Conservation (phyloP, 2,113 vertebrate genomes). For the Epinephelus cyanopodus region DNA sequence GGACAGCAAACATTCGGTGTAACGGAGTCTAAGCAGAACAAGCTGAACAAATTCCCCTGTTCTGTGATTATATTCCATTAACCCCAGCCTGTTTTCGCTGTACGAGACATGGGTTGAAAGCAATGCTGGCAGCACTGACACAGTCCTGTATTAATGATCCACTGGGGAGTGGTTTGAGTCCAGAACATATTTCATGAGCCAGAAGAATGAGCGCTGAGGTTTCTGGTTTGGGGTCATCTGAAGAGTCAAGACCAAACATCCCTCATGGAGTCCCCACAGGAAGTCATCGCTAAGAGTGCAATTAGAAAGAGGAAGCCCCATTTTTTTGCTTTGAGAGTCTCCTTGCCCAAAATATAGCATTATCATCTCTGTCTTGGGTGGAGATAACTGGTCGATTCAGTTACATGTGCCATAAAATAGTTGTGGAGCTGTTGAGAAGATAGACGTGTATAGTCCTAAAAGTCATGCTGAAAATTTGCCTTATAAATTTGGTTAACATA, state of each 20-base stretch:
- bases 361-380: constrained; percentile 12
- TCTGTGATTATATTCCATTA: constrained; percentile 57
- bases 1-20: constrained; percentile 17
- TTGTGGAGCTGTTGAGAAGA: neutral
- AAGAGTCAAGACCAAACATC: constrained; percentile 84
- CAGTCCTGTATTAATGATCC: constrained; percentile 68
- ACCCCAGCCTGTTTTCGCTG: constrained; percentile 36
- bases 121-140: constrained; percentile 65
- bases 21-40: constrained; percentile 30
- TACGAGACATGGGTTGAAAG: constrained; percentile 57
- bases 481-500: neutral
- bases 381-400: neutral
- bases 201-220: constrained; percentile 81
- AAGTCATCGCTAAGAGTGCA: constrained; percentile 74
- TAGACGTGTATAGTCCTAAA: neutral
- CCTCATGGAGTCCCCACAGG: constrained; percentile 76
- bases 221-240: constrained; percentile 83
- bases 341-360: constrained; percentile 23
- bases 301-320: constrained; percentile 53
- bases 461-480: neutral
- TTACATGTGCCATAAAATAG: neutral
- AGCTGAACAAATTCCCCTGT: constrained; percentile 48
- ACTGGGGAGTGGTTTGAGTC: constrained; percentile 78
- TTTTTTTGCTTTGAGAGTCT: constrained; percentile 1
- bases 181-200: constrained; percentile 81